These are phyloP conservation scores for Enteromius anoplus DNA, from an alignment of 2,797 vertebrate species.

Conservation along the genomic window DNA sequence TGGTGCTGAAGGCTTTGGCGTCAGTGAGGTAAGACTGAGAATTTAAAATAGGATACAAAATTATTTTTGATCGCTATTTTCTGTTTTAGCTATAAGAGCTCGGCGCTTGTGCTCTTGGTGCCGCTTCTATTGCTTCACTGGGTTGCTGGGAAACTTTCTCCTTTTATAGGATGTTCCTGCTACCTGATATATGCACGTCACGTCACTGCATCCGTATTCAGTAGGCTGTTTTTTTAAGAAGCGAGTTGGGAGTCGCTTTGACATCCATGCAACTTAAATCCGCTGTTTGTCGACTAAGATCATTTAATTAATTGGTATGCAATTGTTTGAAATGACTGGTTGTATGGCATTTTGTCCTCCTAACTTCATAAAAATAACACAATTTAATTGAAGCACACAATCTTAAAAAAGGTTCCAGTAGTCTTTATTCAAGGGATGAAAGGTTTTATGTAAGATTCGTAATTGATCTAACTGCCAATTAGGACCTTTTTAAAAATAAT, in stretches of 20 bases:
- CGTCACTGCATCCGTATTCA: conserved; percentile 58
- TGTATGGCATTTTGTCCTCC: background rate
- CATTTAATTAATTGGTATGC: background rate
- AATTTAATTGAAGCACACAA: background rate
- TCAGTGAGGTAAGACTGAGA: background rate
- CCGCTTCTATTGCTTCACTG: conserved; percentile 40
- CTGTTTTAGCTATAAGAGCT: background rate
- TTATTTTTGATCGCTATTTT: background rate
- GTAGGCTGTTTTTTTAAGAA: conserved; percentile 39
- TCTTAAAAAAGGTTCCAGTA: no score
- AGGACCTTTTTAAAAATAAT: background rate
- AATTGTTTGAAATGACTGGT: background rate
- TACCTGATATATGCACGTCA: conserved; percentile 47
- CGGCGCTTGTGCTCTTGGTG: background rate
- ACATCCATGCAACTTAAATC: background rate
- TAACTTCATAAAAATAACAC: background rate
- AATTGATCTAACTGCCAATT: background rate
- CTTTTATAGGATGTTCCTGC: conserved; percentile 62
- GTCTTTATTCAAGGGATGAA: background rate
- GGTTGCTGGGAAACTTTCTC: conserved; percentile 61
- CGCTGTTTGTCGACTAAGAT: background rate
- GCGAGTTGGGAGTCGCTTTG: conserved; percentile 28
- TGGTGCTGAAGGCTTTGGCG: conserved; percentile 54
- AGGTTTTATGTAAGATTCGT: background rate
- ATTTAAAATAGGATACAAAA: background rate